phyloP scores from a whole-genome alignment of 2,888 invertebrate species.

The Laspeyria flexula region DNA sequence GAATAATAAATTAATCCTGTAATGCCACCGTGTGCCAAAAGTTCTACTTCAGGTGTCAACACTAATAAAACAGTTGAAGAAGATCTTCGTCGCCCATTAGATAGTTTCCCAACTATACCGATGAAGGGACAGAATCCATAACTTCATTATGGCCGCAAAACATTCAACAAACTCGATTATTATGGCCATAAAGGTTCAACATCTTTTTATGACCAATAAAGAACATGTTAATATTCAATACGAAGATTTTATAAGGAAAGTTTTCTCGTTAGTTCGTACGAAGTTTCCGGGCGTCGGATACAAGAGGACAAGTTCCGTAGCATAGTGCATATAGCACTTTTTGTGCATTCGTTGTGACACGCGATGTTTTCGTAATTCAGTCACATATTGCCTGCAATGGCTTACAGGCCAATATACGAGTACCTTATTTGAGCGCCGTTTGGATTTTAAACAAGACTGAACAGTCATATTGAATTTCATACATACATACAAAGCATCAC shows the following conservation, averaged over 20 bases:
- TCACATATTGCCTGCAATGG: constrained; percentile 30
- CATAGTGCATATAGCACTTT: constrained; percentile 37
- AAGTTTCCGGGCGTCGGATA: constrained; percentile 55
- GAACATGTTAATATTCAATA: constrained; percentile 79
- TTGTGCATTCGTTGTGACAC: constrained; percentile 21
- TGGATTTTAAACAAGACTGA: constrained; percentile 18
- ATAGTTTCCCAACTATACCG: constrained; percentile 54
- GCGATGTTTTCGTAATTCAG: constrained; percentile 31
- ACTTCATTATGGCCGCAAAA: constrained; percentile 51
- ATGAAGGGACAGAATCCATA: constrained; percentile 41
- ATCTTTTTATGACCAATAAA: constrained; percentile 70
- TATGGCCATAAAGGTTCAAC: constrained; percentile 58
- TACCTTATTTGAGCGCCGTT: constrained; percentile 14
- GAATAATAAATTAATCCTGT: not conserved
- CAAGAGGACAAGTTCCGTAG: constrained; percentile 45
- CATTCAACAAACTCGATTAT: constrained; percentile 60
- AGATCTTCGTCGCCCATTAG: constrained; percentile 27
- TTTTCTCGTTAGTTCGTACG: constrained; percentile 70
- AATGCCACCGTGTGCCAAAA: not conserved
- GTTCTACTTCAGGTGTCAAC: constrained; percentile 6
- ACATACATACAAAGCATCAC: no score
- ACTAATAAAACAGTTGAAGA: constrained; percentile 26
- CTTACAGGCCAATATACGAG: constrained; percentile 19
- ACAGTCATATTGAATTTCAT: not conserved
- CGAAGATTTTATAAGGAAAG: constrained; percentile 75